Evolutionary conservation across 1,140 invertebrate species (phyloP).

Genomic region (Pseudomyrmex sp.): DNA sequence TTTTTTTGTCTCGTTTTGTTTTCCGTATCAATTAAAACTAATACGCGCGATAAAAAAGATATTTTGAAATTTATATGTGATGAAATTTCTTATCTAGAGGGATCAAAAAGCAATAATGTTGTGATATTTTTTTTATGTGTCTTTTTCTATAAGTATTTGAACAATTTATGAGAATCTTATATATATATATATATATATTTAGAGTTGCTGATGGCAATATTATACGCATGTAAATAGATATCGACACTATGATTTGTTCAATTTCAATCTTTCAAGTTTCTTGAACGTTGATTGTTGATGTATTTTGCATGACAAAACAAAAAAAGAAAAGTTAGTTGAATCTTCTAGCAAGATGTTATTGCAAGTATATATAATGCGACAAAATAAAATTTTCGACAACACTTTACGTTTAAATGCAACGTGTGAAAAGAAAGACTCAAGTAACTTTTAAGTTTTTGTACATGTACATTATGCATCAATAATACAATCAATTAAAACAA

Average conservation of each 20-base stretch:
- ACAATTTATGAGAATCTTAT: background rate
- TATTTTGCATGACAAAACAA: slow-evolving; percentile 60
- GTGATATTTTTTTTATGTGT: background rate
- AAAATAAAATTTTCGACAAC: background rate
- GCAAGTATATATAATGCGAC: background rate
- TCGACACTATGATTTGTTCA: slow-evolving; percentile 56
- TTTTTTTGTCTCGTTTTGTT: slow-evolving; percentile 35
- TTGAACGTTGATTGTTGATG: slow-evolving; percentile 69
- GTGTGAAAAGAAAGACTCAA: slow-evolving; percentile 4
- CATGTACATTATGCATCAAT: slow-evolving; percentile 71
- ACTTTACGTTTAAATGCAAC: slow-evolving; percentile 14
- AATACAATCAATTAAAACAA: slow-evolving; percentile 66
- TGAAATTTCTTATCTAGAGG: background rate
- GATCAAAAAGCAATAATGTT: background rate
- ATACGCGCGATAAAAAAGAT: background rate
- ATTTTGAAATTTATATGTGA: slow-evolving; percentile 4
- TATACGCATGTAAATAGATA: slow-evolving; percentile 64
- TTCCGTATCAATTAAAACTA: slow-evolving; percentile 23
- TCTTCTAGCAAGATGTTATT: slow-evolving; percentile 23
- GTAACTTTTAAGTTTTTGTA: slow-evolving; percentile 26
- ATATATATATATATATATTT: slow-evolving; percentile 7
- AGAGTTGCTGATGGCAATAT: slow-evolving; percentile 55
- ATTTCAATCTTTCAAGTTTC: slow-evolving; percentile 66
- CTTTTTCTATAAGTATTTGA: background rate
- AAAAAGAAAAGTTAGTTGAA: slow-evolving; percentile 50